These are phyloP conservation scores for Aegithalos caudatus DNA, from an alignment of 2,113 vertebrate genomes.

Conservation along the genomic window DNA sequence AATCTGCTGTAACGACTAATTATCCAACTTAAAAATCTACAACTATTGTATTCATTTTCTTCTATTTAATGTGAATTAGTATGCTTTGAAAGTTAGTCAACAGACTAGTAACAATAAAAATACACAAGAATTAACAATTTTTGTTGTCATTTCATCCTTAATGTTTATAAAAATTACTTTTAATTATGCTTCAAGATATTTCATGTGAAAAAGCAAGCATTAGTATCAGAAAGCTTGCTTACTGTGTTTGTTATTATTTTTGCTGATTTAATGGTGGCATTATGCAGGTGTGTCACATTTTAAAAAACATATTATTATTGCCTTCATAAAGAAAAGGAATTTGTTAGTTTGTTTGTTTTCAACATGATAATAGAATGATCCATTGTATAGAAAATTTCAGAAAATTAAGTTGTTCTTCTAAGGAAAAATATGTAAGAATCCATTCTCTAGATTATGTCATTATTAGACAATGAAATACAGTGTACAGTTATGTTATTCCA, in stretches of 20 bases:
- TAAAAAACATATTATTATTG: background rate
- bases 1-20: background rate
- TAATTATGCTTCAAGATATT: background rate
- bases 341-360: background rate
- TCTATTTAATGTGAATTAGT: background rate
- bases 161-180: background rate
- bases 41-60: background rate
- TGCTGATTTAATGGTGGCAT: background rate
- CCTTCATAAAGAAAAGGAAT: background rate
- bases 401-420: background rate
- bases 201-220: background rate
- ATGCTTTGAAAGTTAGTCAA: background rate
- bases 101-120: background rate
- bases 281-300: background rate
- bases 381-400: background rate
- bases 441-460: background rate
- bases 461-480: background rate
- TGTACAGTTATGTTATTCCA: background rate
- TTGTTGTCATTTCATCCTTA: background rate
- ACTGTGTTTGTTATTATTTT: background rate
- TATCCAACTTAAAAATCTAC: background rate
- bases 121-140: background rate
- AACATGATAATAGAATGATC: background rate
- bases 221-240: background rate
- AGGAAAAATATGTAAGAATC: background rate